Evolutionary conservation across 2,113 vertebrate species (phyloP), one percentile per base, ranked within the genome.

Genomic region (Cepphus grylle): DNA sequence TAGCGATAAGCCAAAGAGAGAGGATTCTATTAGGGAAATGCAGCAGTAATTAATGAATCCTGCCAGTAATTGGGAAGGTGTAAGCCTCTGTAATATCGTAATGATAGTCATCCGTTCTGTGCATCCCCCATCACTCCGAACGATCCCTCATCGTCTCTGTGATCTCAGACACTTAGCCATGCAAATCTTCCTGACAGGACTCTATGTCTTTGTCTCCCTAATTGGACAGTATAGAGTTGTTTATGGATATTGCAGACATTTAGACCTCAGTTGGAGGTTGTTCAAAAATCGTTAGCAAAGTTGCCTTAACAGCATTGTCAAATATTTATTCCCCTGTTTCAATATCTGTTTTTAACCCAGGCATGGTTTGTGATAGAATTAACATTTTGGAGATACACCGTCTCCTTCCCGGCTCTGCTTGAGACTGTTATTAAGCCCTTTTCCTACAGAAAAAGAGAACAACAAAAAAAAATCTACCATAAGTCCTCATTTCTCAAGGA

Each of bases 191-290:
- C 98, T 99, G 99, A 99, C 99, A 99, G 98, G 98, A 94, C 98
- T 98, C 99, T 99, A 99, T 95, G 98, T 99, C 99, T 99, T 99
- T 99, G 99, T 99, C 99, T 98, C 98, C 99, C 98, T 99, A 99
- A 99, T 99, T 99, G 99, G 99, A 99, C 98, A 96, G 98, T 98
- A 99, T 99, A 98, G 99, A 99, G 98, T 99, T 99, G 99, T 99
- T 99, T 99, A 99, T 99, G 99, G 99, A 98, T 98, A 99, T 98
- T 97, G 98, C 98, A 98, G 98, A 99, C 99, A 99, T 99, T 99
- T 99, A 99, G 99, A 98, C 98, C 99, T 98, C 99, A 77, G 99
- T 98, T 98, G 99, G 99, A 99, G 99, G 99, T 98, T 98, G 98
- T 98, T 99, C 99, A 99, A 98, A 99, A 99, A 99, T 99, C 99